These are phyloP conservation scores for Addax nasomaculatus DNA, from an alignment of 2,113 vertebrate species.

Conservation along the genomic window DNA sequence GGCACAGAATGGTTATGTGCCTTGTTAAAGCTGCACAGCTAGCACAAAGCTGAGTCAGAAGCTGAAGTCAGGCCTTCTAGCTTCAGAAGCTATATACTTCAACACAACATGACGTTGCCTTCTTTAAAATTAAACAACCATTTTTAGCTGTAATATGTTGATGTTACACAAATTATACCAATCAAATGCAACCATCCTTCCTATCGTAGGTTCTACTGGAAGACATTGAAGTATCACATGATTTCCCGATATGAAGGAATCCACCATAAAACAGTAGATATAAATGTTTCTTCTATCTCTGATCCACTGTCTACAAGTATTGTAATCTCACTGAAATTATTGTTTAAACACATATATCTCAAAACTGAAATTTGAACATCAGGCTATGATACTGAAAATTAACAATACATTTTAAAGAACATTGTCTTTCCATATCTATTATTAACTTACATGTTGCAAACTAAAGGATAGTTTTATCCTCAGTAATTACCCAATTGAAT, in stretches of 20 bases:
- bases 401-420: background rate
- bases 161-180: background rate
- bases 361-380: background rate
- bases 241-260: background rate
- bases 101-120: background rate
- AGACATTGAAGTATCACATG: background rate
- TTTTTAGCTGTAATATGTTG: background rate
- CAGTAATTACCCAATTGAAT: background rate
- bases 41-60: background rate
- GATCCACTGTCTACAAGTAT: background rate
- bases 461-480: background rate
- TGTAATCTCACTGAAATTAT: background rate
- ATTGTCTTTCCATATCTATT: background rate
- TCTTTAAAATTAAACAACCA: background rate
- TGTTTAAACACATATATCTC: background rate
- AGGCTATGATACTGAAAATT: background rate
- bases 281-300: background rate
- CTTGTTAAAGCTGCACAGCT: background rate
- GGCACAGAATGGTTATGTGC: background rate
- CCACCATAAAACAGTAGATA: background rate
- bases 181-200: background rate
- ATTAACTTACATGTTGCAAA: background rate
- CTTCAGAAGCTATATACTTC: background rate
- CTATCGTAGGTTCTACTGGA: background rate
- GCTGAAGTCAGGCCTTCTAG: background rate